phyloP scores from a whole-genome alignment of 2,888 invertebrate genomes.

The Polymixis flavicincta region DNA sequence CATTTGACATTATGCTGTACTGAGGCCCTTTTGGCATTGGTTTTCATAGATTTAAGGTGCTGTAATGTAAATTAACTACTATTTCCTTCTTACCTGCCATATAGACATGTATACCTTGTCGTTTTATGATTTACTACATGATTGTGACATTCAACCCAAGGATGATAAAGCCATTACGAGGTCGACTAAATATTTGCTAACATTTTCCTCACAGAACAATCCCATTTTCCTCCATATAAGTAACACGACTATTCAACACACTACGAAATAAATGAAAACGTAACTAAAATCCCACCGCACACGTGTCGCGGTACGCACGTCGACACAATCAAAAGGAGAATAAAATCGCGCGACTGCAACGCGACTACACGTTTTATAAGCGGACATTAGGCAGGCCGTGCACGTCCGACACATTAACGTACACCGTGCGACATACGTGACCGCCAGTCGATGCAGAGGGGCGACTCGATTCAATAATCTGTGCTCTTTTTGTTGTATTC shows the following conservation, averaged over 20 bases:
- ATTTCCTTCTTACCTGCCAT: no score
- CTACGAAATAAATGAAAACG: constrained; percentile 59
- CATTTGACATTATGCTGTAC: no score
- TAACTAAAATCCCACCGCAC: constrained; percentile 70
- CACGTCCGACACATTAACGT: constrained; percentile 88
- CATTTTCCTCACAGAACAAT: constrained; percentile 31
- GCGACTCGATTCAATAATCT: constrained; percentile 80
- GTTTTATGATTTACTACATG: background rate
- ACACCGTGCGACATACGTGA: constrained; percentile 84
- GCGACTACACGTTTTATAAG: constrained; percentile 78
- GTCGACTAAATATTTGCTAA: background rate
- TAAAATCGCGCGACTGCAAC: constrained; percentile 79
- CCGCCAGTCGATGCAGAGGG: constrained; percentile 70
- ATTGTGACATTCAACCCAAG: background rate
- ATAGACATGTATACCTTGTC: no score
- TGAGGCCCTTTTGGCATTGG: no score
- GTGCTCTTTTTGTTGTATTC: constrained; percentile 71
- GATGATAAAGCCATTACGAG: background rate
- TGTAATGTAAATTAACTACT: no score
- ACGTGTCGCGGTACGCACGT: constrained; percentile 76
- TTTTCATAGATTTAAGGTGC: no score
- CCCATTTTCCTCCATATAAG: constrained; percentile 39
- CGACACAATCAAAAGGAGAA: constrained; percentile 85
- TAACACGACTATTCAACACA: constrained; percentile 51
- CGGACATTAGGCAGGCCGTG: constrained; percentile 79